Evolutionary conservation across 1,140 invertebrate species (phyloP).

Genomic region (Drosophila mojavensis): DNA sequence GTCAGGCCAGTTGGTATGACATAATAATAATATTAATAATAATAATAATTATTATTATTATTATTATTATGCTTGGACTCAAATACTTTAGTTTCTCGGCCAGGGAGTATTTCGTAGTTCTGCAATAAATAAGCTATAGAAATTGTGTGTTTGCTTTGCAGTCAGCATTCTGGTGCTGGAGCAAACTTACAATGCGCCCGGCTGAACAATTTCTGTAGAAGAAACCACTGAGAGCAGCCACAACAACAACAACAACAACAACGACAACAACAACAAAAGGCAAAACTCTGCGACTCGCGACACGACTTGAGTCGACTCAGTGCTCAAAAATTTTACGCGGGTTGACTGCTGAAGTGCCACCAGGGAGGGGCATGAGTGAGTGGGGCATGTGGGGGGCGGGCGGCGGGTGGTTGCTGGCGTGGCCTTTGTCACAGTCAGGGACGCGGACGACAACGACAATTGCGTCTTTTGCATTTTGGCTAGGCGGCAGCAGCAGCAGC

Average conservation of each 20-base stretch:
- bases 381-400: background rate
- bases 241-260: background rate
- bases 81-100: background rate
- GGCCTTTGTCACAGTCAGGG: slow-evolving; percentile 73
- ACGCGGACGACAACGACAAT: slow-evolving; percentile 37
- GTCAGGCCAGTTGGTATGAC: background rate
- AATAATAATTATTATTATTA: too few relatives aligned
- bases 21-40: background rate
- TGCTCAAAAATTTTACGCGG: slow-evolving; percentile 80
- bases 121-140: slow-evolving; percentile 24
- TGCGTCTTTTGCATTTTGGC: slow-evolving; percentile 69
- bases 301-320: slow-evolving; percentile 36
- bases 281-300: slow-evolving; percentile 1
- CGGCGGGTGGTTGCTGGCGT: slow-evolving; percentile 12
- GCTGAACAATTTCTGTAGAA: slow-evolving; percentile 56
- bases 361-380: background rate
- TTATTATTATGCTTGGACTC: background rate
- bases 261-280: slow-evolving; percentile 13
- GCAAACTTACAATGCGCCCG: slow-evolving; percentile 57
- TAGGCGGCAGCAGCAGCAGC: background rate
- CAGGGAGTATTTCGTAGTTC: slow-evolving; percentile 13
- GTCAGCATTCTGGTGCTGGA: slow-evolving; percentile 30
- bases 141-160: slow-evolving; percentile 42
- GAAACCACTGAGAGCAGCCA: slow-evolving; percentile 24
- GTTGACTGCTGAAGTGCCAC: slow-evolving; percentile 67